Base-by-base conservation (phyloP, 2,797 vertebrate genomes). In the Gambusia yucatana region DNA sequence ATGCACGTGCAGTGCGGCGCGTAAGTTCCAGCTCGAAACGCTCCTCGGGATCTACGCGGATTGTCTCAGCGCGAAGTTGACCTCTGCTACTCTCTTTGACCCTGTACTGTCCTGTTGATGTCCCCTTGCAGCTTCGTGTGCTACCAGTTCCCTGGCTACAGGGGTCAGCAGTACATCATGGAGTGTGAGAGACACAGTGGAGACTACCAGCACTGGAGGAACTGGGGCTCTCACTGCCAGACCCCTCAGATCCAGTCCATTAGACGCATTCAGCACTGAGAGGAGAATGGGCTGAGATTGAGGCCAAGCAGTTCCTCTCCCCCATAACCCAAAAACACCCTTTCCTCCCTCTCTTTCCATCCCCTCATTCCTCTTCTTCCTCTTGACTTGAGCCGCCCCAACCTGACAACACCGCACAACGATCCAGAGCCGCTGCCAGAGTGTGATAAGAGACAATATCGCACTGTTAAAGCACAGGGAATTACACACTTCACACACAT, bases 81-180 rank as follows among this genome's bases (percentile, higher is more conserved):
- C 46, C 14, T 41, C 36, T 30, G 36, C 50, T 41, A 57, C 44
- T 77, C 75, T 25, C 33, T 57, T 6, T 57, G 39, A 63, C 8
- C 47, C 72, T 43, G 39, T 11, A 41, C 47, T 6, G 72, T 14
- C 57, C 11, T 78, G 70, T 28, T 25, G 52, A 3, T 52, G 59
- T 73, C 65, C 63, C 78, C 75, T 81, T 59, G 17, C 87, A 96
- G 96, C 88, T 96, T 96, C 8, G 96, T 97, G 90, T 97, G 96
- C 94, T 97, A 97, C 89, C 95, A 97, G 94, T 94, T 90, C 89
- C 94, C 96, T 2, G 96, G 96, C 75, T 97, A 96, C 94, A 96
- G 95, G 76, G 96, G 96, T 75, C 95, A 96, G 93, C 96, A 97
- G 94, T 96, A 97, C 93, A 96, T 97, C 91, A 96, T 96, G 96